These are phyloP conservation scores for Trachelus iudaicus DNA, from an alignment of 2,888 invertebrate genomes.

Conservation along the genomic window DNA sequence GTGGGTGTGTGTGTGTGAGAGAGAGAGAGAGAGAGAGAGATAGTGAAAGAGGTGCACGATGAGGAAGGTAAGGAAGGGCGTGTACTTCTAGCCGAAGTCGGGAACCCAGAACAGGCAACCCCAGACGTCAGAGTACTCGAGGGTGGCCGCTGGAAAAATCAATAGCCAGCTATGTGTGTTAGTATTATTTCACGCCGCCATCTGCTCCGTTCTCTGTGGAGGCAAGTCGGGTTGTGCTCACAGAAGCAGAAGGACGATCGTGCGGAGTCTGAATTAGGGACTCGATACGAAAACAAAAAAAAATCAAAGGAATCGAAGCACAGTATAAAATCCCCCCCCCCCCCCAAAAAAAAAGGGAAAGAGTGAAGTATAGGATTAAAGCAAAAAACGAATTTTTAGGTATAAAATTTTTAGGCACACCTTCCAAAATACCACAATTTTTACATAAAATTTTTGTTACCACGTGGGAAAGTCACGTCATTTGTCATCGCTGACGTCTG, in stretches of 20 bases:
- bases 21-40: constrained; percentile 11
- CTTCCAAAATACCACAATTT: neutral
- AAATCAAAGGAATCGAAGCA: neutral
- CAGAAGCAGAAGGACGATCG: neutral
- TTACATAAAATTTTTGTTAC: neutral
- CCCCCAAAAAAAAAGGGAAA: neutral
- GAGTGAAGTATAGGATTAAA: neutral
- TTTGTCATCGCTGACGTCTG: neutral
- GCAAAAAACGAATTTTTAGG: constrained; percentile 5
- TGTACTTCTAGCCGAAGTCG: neutral
- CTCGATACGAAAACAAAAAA: neutral
- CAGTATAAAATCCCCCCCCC: neutral
- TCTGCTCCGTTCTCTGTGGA: constrained; percentile 24
- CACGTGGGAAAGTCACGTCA: neutral
- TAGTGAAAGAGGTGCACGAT: constrained; percentile 2
- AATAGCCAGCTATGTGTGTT: constrained; percentile 53
- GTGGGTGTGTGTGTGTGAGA: too few species aligned
- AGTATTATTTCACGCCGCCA: constrained; percentile 49
- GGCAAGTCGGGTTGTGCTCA: neutral
- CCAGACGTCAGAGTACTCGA: constrained; percentile 30
- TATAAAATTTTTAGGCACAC: too few species aligned
- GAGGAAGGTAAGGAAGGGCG: neutral
- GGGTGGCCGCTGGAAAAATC: constrained; percentile 46
- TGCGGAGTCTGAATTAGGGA: neutral
- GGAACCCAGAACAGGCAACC: constrained; percentile 7